Percentiles rank a stretch among this genome's conserved stretches.
These are phyloP conservation scores for Orchesella cincta DNA, from an alignment of 1,140 invertebrate genomes.

Conservation along the genomic window DNA sequence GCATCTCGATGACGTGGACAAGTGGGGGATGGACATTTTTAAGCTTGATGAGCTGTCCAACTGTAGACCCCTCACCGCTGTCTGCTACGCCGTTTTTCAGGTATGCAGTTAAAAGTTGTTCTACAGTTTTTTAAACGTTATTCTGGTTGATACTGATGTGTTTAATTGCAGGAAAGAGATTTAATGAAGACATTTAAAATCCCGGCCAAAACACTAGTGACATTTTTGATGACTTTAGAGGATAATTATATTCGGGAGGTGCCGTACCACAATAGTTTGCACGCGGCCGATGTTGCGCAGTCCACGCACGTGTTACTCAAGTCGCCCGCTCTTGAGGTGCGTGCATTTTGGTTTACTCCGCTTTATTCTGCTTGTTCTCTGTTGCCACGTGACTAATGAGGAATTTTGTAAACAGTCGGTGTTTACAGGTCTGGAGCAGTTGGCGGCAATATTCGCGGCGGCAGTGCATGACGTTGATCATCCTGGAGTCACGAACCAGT, in stretches of 20 bases:
- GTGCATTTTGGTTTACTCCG: no score
- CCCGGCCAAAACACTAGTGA: conserved; percentile 87
- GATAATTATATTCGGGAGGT: conserved; percentile 92
- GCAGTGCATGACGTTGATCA: conserved; percentile 98
- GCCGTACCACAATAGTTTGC: conserved; percentile 88
- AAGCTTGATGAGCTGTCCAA: conserved; percentile 87
- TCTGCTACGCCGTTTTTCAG: conserved; percentile 88
- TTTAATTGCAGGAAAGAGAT: conserved; percentile 72
- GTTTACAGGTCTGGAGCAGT: conserved; percentile 88
- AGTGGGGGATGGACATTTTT: conserved; percentile 98
- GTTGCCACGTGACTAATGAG: no score
- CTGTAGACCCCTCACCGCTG: conserved; percentile 85
- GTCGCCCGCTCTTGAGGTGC: conserved; percentile 87
- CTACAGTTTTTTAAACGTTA: background rate
- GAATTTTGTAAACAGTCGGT: conserved; percentile 71
- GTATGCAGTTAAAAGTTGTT: conserved; percentile 57
- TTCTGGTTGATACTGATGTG: conserved; percentile 52
- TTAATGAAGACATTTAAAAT: conserved; percentile 91
- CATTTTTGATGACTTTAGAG: conserved; percentile 95
- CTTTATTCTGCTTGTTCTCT: no score
- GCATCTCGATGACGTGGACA: conserved; percentile 79
- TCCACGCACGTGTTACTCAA: conserved; percentile 92
- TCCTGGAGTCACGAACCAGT: conserved; percentile 94
- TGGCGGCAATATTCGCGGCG: conserved; percentile 95
- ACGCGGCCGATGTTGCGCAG: conserved; percentile 95